Base-by-base conservation (phyloP, 2,888 invertebrate species). In the Axea sp. region DNA sequence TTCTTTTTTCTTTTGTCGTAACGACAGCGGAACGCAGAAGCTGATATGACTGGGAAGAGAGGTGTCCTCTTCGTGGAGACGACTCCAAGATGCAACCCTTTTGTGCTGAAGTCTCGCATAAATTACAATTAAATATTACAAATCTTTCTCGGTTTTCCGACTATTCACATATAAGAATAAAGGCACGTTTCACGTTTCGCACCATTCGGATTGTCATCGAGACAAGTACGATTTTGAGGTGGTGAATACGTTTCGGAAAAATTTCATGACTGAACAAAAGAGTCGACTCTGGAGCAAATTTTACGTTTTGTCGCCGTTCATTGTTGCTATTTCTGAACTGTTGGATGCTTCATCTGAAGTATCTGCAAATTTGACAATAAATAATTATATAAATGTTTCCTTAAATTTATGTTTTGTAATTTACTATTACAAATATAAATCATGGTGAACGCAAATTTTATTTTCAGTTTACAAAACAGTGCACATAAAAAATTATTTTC, bases 181-280 rank as follows among this genome's bases (percentile, higher is more conserved):
- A 65, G 65, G 65, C 65, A 65, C 65, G 55, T 64, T 39, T 37
- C 14, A 14, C 26, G 2, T 35, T 64, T 53, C 64, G 51, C 64
- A 64, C 47, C 64, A 39, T 53, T 22, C 1, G 9, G 15, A 26
- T 15, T 37, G 28, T 35, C 14, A 3, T 11, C 31, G 19, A 31
- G 14, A 31, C 45, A n/a, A 28, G 1, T 26, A 30, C 14, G 22
- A 22, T n/a, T 28, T 60, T 7, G 9, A 35, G 11, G n/a, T n/a
- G n/a, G n/a, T n/a, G n/a, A n/a, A n/a, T n/a, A n/a, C n/a, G n/a
- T n/a, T n/a, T n/a, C n/a, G n/a, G n/a, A n/a, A n/a, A n/a, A n/a
- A n/a, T n/a, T n/a, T n/a, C n/a, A n/a, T n/a, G n/a, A n/a, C n/a
- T 19, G 4, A 37, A 49, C 59, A 45, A 49, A 49, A 49, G 35